Evolutionary conservation across 2,797 vertebrate genomes (phyloP), one percentile per base, ranked within the genome.

Genomic region (Crypturellus tataupa): DNA sequence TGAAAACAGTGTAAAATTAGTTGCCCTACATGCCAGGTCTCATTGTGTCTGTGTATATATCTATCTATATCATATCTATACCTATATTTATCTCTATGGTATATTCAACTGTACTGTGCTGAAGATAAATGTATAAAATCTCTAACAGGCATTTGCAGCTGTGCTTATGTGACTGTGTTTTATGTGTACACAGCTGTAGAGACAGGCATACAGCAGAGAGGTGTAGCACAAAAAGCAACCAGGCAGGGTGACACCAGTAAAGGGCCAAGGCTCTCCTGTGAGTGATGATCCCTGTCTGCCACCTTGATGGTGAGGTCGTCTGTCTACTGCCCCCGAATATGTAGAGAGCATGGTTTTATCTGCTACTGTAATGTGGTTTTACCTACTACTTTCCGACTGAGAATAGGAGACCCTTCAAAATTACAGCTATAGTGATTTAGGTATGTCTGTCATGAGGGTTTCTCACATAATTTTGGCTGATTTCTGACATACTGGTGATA

Each of bases 381-480:
- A 35, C 9, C 23, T 33, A 31, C 62, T 40, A 51, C 37, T 53
- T n/a, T 23, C 31, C 39, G 44, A 65, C 24, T 29, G 10, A 53
- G 55, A 65, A 44, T 56, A 27, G 18, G 7, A n/a, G 35, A 39
- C 27, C 14, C 2, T 3, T 69, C 82, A 46, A 64, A 77, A 75
- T 40, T 65, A 56, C 16, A 63, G n/a, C 24, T 42, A 2, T 2
- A 6, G 27, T 1, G 16, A 67, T 68, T 69, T 63, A 46, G 35
- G 47, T 15, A 25, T 7, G 10, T 4, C 19, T 56, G 42, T 77
- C 20, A 10, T 8, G 31, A 67, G 12, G 55, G 35, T 15, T 37
- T 9, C 46, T 47, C 2, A 0, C 13, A 3, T 9, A 46, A 31
- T 0, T 0, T 3, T 31, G 64, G 33, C 25, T 9, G 46, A 39